These are phyloP conservation scores for Otus sunia DNA, from an alignment of 2,113 vertebrate genomes.

Conservation along the genomic window DNA sequence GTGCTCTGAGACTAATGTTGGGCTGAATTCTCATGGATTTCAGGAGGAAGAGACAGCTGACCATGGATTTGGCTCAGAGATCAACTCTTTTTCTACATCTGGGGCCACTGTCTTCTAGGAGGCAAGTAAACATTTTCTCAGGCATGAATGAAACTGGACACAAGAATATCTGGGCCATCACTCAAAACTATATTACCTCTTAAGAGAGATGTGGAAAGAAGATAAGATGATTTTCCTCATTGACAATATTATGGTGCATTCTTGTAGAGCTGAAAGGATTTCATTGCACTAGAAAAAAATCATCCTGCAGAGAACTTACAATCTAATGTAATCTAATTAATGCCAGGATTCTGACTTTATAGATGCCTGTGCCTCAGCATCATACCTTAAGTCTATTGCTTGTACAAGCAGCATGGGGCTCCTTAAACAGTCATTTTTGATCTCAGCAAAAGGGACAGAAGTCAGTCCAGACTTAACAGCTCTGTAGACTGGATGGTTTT, in stretches of 20 bases:
- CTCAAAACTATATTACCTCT: background rate
- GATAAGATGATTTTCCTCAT: background rate
- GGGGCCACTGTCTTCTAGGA: background rate
- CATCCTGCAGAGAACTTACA: background rate
- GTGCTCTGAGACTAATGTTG: background rate
- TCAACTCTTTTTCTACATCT: background rate
- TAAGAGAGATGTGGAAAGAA: background rate
- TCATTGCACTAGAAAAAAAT: background rate
- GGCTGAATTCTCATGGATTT: slow-evolving; percentile 31
- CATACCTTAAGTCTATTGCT: background rate
- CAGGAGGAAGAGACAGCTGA: slow-evolving; percentile 10
- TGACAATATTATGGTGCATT: background rate
- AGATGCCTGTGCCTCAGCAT: background rate
- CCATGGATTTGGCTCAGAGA: slow-evolving; percentile 20
- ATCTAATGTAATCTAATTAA: too few relatives aligned
- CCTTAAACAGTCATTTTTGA: background rate
- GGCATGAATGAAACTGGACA: slow-evolving; percentile 17
- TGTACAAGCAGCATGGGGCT: background rate
- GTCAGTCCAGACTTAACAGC: background rate
- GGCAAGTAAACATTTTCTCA: slow-evolving; percentile 44
- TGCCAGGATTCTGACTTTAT: background rate
- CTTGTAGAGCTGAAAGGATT: background rate
- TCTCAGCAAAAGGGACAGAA: background rate
- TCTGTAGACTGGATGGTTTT: background rate
- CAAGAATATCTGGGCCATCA: background rate